A percentile compares a stretch with the other conserved stretches of the same genome.
Conservation (phyloP, 2,888 invertebrate genomes). For the Lasioglossum pauxillum region DNA sequence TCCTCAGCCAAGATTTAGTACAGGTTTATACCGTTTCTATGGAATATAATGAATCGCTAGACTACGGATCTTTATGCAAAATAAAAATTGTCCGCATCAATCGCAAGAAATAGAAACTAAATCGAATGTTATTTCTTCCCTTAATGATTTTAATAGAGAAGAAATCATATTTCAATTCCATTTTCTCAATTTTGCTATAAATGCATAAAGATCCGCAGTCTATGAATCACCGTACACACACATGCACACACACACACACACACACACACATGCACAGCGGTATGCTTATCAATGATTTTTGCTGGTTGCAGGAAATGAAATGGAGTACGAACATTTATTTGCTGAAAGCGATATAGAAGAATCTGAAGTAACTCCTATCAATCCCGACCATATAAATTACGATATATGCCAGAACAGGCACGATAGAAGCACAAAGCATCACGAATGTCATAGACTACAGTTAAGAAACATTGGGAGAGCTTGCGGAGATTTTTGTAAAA, state of each 20-base stretch:
- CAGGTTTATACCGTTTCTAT: slow-evolving; percentile 71
- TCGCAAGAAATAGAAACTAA: too few relatives aligned
- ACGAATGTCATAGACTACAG: slow-evolving; percentile 55
- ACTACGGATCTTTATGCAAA: too few relatives aligned
- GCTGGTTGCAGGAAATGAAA: slow-evolving; percentile 85
- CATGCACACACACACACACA: too few relatives aligned
- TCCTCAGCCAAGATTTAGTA: slow-evolving; percentile 80
- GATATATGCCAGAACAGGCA: slow-evolving; percentile 74
- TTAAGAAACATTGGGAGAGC: slow-evolving; percentile 54
- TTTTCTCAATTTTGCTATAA: too few relatives aligned
- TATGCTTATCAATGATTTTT: neutral
- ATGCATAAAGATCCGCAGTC: too few relatives aligned
- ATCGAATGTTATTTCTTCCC: too few relatives aligned
- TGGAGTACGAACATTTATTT: slow-evolving; percentile 88
- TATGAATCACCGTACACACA: too few relatives aligned
- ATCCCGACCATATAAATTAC: slow-evolving; percentile 73
- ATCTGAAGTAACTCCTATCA: slow-evolving; percentile 81
- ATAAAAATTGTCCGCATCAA: too few relatives aligned
- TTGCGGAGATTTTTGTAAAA: slow-evolving; percentile 71
- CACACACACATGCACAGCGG: too few relatives aligned
- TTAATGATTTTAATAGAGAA: too few relatives aligned
- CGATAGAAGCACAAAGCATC: slow-evolving; percentile 67
- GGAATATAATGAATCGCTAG: neutral
- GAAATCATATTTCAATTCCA: too few relatives aligned
- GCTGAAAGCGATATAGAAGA: slow-evolving; percentile 89